Evolutionary conservation across 2,113 vertebrate species (phyloP), one percentile per base, ranked within the genome.

Genomic region (Mus pahari): DNA sequence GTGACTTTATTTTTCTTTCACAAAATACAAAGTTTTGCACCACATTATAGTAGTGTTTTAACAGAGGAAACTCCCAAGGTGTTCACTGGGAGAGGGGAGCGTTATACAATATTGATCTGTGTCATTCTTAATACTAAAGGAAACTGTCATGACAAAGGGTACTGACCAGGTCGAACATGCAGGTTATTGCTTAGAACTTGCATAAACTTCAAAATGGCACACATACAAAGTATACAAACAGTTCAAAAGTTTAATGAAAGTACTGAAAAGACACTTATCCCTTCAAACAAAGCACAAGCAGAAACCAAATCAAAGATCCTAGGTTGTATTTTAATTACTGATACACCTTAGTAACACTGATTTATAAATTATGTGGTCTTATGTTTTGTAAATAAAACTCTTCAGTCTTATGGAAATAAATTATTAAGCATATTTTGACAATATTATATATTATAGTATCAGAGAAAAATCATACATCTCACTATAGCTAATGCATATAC

Each of bases 181-280:
- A 96, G 96, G 96, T 98, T 98, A 98, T 98, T 98, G 98, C 98
- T 98, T 94, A 97, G 97, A 98, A 98, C 97, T 98, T 98, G 98
- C 97, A 97, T 98, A 98, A 97, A 97, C 96, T 94, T 39, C 86
- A 94, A 97, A 97, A 79, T 81, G 90, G 36, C 92, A 97, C 97
- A 97, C 96, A 97, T 98, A 98, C 98, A 98, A 97, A 92, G 31
- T 78, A 73, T 64, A 95, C 16, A 93, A 93, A 97, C 77, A 89
- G 82, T 96, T 92, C 45, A 81, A 78, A 90, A 48, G 62, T 89
- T 87, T 74, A 90, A 91, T 77, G 53, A 92, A 97, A 95, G 82
- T 92, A 83, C 78, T 24, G 42, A 86, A 74, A 91, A 93, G 74
- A 88, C 60, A 70, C 86, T 78, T 94, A 83, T 33, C 45, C 87